A percentile compares a stretch with the other conserved stretches of the same genome.
Conservation (phyloP, 2,113 vertebrate species). For the Protobothrops mucrosquamatus region DNA sequence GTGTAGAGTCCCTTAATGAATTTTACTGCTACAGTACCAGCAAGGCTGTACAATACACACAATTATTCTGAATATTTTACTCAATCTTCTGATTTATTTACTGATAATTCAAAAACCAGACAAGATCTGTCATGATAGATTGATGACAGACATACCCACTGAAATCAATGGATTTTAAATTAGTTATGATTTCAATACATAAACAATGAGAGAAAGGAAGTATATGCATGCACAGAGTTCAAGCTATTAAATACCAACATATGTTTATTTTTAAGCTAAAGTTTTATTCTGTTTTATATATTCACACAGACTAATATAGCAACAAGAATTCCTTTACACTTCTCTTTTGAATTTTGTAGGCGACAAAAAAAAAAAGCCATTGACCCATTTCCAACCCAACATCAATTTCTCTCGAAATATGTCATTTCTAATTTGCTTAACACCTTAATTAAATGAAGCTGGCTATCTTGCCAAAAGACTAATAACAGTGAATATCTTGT, state of each 20-base stretch:
- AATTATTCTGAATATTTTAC: not conserved
- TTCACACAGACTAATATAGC: not conserved
- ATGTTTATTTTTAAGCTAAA: constrained; percentile 1
- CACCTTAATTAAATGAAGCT: constrained; percentile 47
- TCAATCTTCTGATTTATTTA: not conserved
- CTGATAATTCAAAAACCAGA: not conserved
- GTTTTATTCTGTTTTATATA: constrained; percentile 12
- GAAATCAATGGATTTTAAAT: not conserved
- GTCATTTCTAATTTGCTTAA: constrained; percentile 28
- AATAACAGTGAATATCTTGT: constrained; percentile 34
- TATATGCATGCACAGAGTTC: not conserved
- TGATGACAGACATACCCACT: not conserved
- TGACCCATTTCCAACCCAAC: constrained; percentile 1
- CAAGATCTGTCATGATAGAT: not conserved
- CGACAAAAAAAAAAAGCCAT: not conserved
- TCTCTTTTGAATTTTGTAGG: constrained; percentile 10
- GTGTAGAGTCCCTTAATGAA: not conserved
- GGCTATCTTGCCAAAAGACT: constrained; percentile 25
- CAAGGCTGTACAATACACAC: not conserved
- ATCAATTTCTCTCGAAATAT: constrained; percentile 37
- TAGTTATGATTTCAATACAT: not conserved
- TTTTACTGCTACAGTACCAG: not conserved
- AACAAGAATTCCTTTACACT: not conserved
- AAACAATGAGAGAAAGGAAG: not conserved
- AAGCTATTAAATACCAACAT: not conserved